Evolutionary conservation across 37 sponge, comb jelly and placozoan genomes (phyloP).

Genomic region (Cladorhizidae sp.): DNA sequence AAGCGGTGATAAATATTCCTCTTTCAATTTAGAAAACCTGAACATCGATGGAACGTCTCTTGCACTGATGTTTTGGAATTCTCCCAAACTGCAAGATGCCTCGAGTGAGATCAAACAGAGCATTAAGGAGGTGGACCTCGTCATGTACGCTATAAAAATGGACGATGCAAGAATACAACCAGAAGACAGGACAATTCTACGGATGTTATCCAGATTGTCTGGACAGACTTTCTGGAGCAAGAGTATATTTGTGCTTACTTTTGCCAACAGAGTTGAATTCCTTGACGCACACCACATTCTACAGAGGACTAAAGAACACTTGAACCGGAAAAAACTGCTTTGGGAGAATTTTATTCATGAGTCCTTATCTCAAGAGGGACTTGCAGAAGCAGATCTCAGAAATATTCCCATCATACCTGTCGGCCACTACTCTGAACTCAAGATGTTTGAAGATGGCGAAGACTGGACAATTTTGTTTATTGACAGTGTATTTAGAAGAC

Average conservation of each 20-base stretch:
- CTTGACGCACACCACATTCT: not conserved
- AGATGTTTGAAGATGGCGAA: not conserved
- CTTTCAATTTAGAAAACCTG: no score
- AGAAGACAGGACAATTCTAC: not conserved
- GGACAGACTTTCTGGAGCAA: not conserved
- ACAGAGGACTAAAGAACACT: not conserved
- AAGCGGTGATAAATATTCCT: not conserved
- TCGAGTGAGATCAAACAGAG: not conserved
- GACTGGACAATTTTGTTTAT: not conserved
- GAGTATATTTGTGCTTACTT: constrained; percentile 7
- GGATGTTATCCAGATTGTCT: not conserved
- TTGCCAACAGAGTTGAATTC: constrained; percentile 12
- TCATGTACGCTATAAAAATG: constrained; percentile 11
- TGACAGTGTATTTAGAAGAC: not conserved
- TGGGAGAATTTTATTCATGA: not conserved
- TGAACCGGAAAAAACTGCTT: not conserved
- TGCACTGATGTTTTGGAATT: not conserved
- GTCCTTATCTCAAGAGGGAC: not conserved
- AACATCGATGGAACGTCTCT: not conserved
- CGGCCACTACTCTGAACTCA: not conserved
- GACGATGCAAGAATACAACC: not conserved
- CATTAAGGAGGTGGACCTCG: not conserved
- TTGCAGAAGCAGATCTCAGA: not conserved
- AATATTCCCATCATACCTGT: not conserved
- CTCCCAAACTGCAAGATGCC: not conserved